Evolutionary conservation across 2,888 invertebrate genomes (phyloP), one percentile per base, ranked within the genome.

Genomic region (Morpho helenor): DNA sequence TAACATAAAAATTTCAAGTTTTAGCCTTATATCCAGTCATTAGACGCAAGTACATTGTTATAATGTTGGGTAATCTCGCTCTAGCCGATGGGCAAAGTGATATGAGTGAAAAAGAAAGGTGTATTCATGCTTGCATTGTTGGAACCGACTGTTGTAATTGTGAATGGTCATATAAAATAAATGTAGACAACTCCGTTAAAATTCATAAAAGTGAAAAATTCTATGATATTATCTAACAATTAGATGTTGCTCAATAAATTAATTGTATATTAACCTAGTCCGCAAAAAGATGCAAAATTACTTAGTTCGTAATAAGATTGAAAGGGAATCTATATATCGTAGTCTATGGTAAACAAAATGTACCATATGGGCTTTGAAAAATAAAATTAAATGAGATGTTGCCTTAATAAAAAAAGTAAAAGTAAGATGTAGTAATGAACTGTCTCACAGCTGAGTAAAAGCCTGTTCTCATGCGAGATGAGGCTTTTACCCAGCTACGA

Each of bases 1-100:
- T 89, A 85, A 75, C 87, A 89, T 89, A 87, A 84, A 77, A 82
- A 87, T 86, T 88, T 88, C 88, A 87, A 87, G 84, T 87, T 82
- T 80, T 85, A 83, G 76, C 85, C 82, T 87, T 80, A 81, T 67
- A 79, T 77, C 73, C 74, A 82, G 76, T 77, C 76, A 80, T 80
- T 83, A 77, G 77, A 78, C 70, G 76, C 72, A 77, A 79, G 82
- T 78, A 78, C 80, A 80, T 74, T 79, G 79, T 79, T 76, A 67
- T 65, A 65, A 61, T 65, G 64, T 68, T 69, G 69, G 72, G 74
- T 71, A 76, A 79, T 84, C 82, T 76, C 77, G 66, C 74, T 82
- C 77, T 75, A 69, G 60, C 81, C 66, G 67, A 66, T 68, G 66
- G 68, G 68, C 68, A 62, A 66, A 66, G 65, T 67, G 69, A 69